phyloP scores from a whole-genome alignment of 2,113 vertebrate genomes.

The Osmerus mordax region DNA sequence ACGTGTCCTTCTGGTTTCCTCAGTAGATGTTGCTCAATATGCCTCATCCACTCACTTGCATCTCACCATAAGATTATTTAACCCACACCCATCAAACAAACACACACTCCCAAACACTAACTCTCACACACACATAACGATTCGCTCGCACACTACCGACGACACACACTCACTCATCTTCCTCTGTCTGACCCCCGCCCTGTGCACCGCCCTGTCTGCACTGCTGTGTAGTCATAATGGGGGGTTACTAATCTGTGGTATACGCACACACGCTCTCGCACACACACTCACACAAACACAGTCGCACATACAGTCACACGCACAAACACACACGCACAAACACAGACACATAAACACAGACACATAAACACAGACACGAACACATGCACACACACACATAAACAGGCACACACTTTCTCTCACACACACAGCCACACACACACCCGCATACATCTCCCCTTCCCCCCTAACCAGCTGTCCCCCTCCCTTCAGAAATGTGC shows the following conservation, averaged over 20 bases:
- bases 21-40: neutral
- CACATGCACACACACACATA: neutral
- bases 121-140: too few species aligned
- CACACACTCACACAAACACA: neutral
- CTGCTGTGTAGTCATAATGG: too few species aligned
- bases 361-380: neutral
- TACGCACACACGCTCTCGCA: neutral
- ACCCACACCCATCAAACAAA: neutral
- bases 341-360: neutral
- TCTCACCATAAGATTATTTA: neutral
- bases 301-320: neutral
- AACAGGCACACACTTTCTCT: neutral
- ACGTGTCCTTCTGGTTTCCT: neutral
- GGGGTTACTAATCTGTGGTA: too few species aligned
- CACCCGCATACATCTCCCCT: neutral
- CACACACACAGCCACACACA: neutral
- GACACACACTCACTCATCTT: neutral
- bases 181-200: too few species aligned
- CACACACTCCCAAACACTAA: too few species aligned
- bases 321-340: neutral
- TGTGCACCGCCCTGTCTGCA: neutral
- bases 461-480: neutral
- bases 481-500: conserved; percentile 82
- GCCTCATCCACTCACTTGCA: neutral
- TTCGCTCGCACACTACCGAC: too few species aligned